Base-by-base conservation (phyloP, 2,888 invertebrate species). In the Drosophila merina region DNA sequence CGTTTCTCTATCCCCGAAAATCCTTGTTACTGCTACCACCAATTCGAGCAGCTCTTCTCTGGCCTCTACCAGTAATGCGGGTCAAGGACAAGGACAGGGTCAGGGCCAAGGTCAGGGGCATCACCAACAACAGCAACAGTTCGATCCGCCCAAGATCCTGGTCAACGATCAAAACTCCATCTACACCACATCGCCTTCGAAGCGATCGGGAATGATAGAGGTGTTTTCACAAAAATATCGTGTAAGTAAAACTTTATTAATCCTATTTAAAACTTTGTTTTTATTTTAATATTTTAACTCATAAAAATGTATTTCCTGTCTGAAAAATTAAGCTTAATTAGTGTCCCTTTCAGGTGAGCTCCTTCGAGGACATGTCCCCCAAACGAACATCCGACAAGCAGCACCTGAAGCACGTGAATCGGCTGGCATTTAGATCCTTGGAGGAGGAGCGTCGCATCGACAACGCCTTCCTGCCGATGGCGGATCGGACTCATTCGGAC, bases 201-300 rank as follows among this genome's bases (percentile, higher is more conserved):
- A 92, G 67, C 89, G 89, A 64, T 89, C 90, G 36, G 90, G 89
- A 58, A 91, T 92, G 68, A 91, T 92, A 71, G 92, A 92, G 77
- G 92, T 92, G 4, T 92, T 92, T 79, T 92, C 92, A 6, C 92
- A 92, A 63, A 92, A 92, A 72, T 92, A 92, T 76, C 85, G 92
- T 45, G 92, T 70, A n/a, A 70, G 69, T 51, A 28, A 26, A 20
- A 20, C 20, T 20, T 20, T 20, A 20, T 20, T 20, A 28, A 28
- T 28, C 28, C 5, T 28, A 20, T 20, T 28, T 28, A 28, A 28
- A 28, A 6, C 2, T 20, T 20, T 20, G 20, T 20, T 20, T 20
- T 20, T 20, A 20, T 20, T 20, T 20, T 20, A 20, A 20, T 20
- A 20, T 20, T 20, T 4, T 26, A 30, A 0, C 7, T 12, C 9